These are phyloP conservation scores for Onychostruthus taczanowskii DNA, from an alignment of 2,113 vertebrate species.

Conservation along the genomic window DNA sequence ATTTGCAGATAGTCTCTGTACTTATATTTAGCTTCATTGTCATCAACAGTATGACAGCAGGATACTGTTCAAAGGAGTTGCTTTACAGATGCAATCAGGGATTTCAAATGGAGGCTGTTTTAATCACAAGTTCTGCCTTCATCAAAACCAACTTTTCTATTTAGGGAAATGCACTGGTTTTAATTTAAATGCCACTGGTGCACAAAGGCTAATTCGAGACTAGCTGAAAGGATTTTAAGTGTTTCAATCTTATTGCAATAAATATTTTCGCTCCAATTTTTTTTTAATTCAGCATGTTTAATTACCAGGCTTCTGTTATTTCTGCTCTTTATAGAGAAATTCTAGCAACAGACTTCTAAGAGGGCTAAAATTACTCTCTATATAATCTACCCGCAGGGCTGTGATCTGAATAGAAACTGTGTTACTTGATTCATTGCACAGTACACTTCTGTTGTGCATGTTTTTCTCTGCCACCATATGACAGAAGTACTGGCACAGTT, in stretches of 20 bases:
- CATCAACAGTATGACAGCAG: not conserved
- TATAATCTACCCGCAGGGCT: not conserved
- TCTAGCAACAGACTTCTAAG: slow-evolving; percentile 4
- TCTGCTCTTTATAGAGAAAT: not conserved
- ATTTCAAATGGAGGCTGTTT: slow-evolving; percentile 16
- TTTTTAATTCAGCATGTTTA: slow-evolving; percentile 12
- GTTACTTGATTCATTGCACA: slow-evolving; percentile 32
- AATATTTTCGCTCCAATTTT: slow-evolving; percentile 14
- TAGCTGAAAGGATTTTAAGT: slow-evolving; percentile 5
- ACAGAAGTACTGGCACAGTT: not conserved
- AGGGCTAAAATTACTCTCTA: slow-evolving; percentile 10
- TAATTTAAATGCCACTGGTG: slow-evolving; percentile 43
- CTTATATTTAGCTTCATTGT: slow-evolving; percentile 19
- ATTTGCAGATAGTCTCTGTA: not conserved
- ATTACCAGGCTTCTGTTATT: slow-evolving; percentile 30
- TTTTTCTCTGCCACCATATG: slow-evolving; percentile 17
- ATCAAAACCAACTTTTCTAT: slow-evolving; percentile 38
- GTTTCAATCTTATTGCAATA: slow-evolving; percentile 34
- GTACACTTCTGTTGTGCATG: not conserved
- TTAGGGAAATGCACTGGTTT: not conserved
- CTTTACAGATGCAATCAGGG: slow-evolving; percentile 22
- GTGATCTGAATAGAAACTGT: slow-evolving; percentile 33
- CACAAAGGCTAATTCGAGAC: not conserved
- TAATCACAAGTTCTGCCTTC: slow-evolving; percentile 22
- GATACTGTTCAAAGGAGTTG: slow-evolving; percentile 12